These are phyloP conservation scores for Thalassaphorura encarpata DNA, from an alignment of 1,140 invertebrate genomes.

Conservation along the genomic window DNA sequence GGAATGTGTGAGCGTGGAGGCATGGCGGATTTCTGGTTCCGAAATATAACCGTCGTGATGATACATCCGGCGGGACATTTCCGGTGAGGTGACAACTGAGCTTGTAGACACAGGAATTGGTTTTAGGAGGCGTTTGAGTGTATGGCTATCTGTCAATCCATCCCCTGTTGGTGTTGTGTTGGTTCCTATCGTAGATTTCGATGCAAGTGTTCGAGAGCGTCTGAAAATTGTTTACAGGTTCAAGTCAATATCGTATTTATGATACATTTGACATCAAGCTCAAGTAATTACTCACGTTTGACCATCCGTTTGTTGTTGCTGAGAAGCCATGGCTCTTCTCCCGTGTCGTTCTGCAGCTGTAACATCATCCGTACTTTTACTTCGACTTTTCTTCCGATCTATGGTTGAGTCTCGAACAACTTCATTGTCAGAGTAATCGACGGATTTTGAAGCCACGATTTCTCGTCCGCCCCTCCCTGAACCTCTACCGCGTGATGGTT, in stretches of 20 bases:
- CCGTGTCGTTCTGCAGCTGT: conserved; percentile 43
- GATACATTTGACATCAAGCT: background rate
- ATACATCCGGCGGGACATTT: conserved; percentile 62
- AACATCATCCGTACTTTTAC: conserved; percentile 83
- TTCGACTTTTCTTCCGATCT: conserved; percentile 51
- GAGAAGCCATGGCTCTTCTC: conserved; percentile 20
- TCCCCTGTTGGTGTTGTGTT: conserved; percentile 35
- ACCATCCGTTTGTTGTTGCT: conserved; percentile 31
- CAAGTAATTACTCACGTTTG: no score
- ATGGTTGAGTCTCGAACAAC: conserved; percentile 37
- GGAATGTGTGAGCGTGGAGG: conserved; percentile 34
- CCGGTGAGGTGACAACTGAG: conserved; percentile 75
- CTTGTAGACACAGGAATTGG: conserved; percentile 61
- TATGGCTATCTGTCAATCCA: conserved; percentile 57
- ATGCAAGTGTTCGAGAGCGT: conserved; percentile 26
- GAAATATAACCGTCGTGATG: conserved; percentile 32
- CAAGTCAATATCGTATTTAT: no score
- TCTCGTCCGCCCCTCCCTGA: conserved; percentile 25
- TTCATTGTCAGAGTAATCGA: conserved; percentile 43
- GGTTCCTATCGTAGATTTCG: conserved; percentile 32
- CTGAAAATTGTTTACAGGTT: no score
- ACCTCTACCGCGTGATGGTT: conserved; percentile 17
- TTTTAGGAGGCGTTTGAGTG: conserved; percentile 84
- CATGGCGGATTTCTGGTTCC: conserved; percentile 30
- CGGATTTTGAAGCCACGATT: conserved; percentile 32